Conservation (phyloP, 2,113 vertebrate genomes). For the Thinocorus orbignyianus region DNA sequence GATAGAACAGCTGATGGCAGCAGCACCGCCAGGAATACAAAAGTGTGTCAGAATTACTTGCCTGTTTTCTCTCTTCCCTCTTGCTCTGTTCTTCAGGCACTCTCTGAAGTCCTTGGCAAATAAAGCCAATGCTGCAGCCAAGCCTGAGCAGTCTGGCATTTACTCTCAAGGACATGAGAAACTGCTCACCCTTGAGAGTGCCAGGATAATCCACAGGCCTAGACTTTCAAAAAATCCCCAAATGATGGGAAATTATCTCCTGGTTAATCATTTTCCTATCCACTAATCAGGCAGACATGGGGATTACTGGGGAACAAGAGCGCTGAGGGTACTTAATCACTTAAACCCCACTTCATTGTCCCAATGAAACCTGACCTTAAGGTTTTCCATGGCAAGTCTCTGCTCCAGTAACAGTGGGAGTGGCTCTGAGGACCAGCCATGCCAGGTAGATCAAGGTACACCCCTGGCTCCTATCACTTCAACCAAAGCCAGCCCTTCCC, state of each 20-base stretch:
- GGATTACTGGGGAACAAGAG: background rate
- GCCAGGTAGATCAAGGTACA: background rate
- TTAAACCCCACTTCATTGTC: background rate
- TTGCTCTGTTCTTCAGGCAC: constrained; percentile 51
- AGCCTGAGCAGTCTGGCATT: constrained; percentile 47
- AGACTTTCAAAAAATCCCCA: background rate
- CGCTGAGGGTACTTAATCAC: background rate
- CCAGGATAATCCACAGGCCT: background rate
- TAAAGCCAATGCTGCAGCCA: constrained; percentile 12
- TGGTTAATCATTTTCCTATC: background rate
- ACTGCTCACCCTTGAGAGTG: constrained; percentile 27
- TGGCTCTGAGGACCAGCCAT: background rate
- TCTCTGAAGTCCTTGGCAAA: constrained; percentile 62
- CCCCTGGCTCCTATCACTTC: background rate
- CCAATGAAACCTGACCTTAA: background rate
- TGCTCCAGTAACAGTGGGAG: background rate
- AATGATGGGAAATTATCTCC: background rate
- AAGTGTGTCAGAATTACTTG: constrained; percentile 60
- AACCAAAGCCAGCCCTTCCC: background rate
- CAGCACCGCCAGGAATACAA: constrained; percentile 63
- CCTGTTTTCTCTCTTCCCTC: constrained; percentile 49
- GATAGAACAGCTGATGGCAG: constrained; percentile 72
- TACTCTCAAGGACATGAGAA: constrained; percentile 56
- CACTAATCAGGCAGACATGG: background rate
- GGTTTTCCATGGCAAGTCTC: background rate